These are phyloP conservation scores for Blennius ocellaris DNA, from an alignment of 2,113 vertebrate species.

Conservation along the genomic window DNA sequence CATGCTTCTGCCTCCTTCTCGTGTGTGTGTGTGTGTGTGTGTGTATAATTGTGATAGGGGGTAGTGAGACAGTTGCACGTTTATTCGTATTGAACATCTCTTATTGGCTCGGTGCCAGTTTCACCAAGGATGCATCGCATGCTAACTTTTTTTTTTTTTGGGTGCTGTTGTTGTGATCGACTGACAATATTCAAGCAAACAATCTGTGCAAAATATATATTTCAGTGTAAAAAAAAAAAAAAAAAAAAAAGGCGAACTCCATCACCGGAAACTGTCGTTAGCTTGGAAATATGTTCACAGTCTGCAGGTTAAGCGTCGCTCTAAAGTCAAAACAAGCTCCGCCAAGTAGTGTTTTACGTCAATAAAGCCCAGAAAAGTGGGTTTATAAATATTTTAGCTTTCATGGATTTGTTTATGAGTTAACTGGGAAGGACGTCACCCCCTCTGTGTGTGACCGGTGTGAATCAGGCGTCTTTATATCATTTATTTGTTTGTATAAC, in stretches of 20 bases:
- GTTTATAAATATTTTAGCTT: too few relatives aligned
- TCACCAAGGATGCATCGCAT: slow-evolving; percentile 20
- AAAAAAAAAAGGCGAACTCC: background rate
- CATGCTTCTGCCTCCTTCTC: slow-evolving; percentile 4
- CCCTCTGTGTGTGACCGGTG: too few relatives aligned
- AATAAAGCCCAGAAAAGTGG: too few relatives aligned
- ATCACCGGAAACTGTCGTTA: background rate
- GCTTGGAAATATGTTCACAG: background rate
- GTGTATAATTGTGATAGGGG: slow-evolving; percentile 11
- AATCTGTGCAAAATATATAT: slow-evolving; percentile 11
- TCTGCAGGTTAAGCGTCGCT: background rate
- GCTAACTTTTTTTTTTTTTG: background rate
- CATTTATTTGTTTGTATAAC: too few relatives aligned
- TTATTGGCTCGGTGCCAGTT: slow-evolving; percentile 32
- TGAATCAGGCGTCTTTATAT: too few relatives aligned
- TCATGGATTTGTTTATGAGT: too few relatives aligned
- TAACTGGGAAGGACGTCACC: too few relatives aligned
- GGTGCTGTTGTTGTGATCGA: slow-evolving; percentile 20
- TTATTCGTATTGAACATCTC: slow-evolving; percentile 5
- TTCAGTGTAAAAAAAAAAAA: too few relatives aligned
- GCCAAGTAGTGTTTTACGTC: too few relatives aligned
- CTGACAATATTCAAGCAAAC: slow-evolving; percentile 9
- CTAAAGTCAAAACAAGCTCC: background rate
- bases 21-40: slow-evolving; percentile 29
- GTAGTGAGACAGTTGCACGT: slow-evolving; percentile 26